Evolutionary conservation across 1,140 invertebrate species (phyloP), one percentile per base, ranked within the genome.

Genomic region (Zaprionus davidi): DNA sequence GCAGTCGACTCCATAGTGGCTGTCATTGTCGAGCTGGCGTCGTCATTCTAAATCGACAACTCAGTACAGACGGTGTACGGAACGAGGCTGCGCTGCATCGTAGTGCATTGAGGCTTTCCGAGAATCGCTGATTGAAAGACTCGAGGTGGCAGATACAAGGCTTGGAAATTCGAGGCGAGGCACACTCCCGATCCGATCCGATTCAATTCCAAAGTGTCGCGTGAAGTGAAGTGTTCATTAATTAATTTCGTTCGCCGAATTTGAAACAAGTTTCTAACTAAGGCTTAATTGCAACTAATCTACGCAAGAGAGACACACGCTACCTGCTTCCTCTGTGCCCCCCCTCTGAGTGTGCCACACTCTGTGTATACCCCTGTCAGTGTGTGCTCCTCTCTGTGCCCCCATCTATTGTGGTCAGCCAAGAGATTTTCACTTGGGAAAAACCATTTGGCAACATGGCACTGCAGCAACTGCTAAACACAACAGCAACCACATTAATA

Each of bases 11-110:
- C 15, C 38, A 15, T 17, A 26, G 44, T 63, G 34, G 31, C 51
- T n/a, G 51, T 41, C 63, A 49, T 34, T 15, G 49, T 56, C 65
- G 56, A 36, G n/a, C 62, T 36, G 26, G 46, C 34, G 9, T 76
- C 49, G 67, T 82, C 81, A 87, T 88, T 87, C 84, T 81, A 78
- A 75, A 84, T 78, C 84, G 84, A 84, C 78, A 66, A 56, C 78
- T 87, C 65, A 76, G 62, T 88, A 78, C 82, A 81, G 79, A 85
- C 85, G 86, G 78, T 79, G 78, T 73, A 15, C 36, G 71, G 63
- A 65, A 12, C 58, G 20, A 41, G 31, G 55, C 26, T 38, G 58
- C 20, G 31, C 44, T 66, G 70, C 63, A 68, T 28, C 56, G 44
- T 59, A 72, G 55, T 72, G 60, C 12, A 24, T 31, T n/a, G 41